phyloP scores from a whole-genome alignment of 2,113 vertebrate species.

The Stictonetta naevosa region DNA sequence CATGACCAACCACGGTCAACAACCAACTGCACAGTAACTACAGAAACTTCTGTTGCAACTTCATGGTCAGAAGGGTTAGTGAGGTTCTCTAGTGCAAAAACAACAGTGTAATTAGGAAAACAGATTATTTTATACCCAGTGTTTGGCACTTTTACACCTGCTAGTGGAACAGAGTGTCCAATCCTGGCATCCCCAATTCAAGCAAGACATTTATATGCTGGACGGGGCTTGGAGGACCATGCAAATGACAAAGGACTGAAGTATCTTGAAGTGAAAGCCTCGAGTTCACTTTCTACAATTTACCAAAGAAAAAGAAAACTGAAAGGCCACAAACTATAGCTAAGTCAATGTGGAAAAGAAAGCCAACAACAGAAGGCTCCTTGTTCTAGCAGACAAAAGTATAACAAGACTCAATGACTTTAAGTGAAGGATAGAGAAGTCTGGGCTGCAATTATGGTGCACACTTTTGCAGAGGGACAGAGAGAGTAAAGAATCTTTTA shows the following conservation, averaged over 20 bases:
- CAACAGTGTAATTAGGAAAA: not conserved
- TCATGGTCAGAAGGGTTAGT: not conserved
- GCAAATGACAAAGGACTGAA: slow-evolving; percentile 19
- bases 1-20: not conserved
- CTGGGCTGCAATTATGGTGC: not conserved
- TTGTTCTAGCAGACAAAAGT: slow-evolving; percentile 48
- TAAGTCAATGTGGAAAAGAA: not conserved
- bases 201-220: not conserved
- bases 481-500: not conserved
- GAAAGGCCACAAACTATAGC: slow-evolving; percentile 20
- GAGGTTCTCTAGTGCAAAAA: not conserved
- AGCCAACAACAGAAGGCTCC: slow-evolving; percentile 48
- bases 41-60: not conserved
- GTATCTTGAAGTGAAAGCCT: slow-evolving; percentile 31
- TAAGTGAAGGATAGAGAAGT: not conserved
- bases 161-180: not conserved
- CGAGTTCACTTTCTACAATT: not conserved
- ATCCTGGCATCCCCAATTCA: not conserved
- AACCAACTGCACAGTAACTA: not conserved
- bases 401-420: not conserved
- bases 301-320: slow-evolving; percentile 16
- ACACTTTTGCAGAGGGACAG: not conserved
- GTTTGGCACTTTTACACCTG: slow-evolving; percentile 31
- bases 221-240: not conserved
- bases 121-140: not conserved